These are phyloP conservation scores for Psettodes erumei DNA, from an alignment of 2,113 vertebrate genomes.

Conservation along the genomic window DNA sequence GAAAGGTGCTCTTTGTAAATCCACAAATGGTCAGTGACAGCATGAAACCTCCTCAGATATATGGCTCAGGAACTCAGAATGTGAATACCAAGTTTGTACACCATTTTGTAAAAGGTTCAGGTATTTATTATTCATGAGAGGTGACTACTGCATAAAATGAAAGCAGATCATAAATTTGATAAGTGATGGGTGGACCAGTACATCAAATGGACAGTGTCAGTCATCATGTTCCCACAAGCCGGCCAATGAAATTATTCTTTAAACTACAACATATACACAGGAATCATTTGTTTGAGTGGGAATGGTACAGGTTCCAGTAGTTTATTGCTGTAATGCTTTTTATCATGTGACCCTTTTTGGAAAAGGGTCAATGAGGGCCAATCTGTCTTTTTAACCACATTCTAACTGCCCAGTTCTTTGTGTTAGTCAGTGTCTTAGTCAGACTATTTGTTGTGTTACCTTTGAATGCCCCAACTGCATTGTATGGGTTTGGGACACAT, in stretches of 20 bases:
- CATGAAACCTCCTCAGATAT: no score
- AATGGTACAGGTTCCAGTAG: background rate
- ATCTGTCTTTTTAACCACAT: background rate
- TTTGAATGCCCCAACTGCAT: no score
- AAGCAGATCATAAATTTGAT: slow-evolving; percentile 50
- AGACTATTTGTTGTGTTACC: no score
- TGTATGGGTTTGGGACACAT: no score
- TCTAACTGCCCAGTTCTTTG: background rate
- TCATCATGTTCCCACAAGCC: background rate
- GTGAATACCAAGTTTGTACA: no score
- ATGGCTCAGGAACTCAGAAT: no score
- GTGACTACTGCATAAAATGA: slow-evolving; percentile 29
- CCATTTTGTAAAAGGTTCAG: background rate
- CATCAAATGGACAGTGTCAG: slow-evolving; percentile 40
- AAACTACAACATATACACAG: background rate
- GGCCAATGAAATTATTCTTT: background rate
- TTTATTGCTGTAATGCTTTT: background rate
- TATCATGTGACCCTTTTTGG: background rate
- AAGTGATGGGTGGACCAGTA: slow-evolving; percentile 23
- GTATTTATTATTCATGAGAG: slow-evolving; percentile 49
- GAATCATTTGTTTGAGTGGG: background rate
- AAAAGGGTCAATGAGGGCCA: no score
- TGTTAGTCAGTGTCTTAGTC: background rate
- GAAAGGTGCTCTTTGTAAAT: no score
- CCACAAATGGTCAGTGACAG: no score